phyloP scores from a whole-genome alignment of 2,888 invertebrate species.

The Cistogaster globosa region DNA sequence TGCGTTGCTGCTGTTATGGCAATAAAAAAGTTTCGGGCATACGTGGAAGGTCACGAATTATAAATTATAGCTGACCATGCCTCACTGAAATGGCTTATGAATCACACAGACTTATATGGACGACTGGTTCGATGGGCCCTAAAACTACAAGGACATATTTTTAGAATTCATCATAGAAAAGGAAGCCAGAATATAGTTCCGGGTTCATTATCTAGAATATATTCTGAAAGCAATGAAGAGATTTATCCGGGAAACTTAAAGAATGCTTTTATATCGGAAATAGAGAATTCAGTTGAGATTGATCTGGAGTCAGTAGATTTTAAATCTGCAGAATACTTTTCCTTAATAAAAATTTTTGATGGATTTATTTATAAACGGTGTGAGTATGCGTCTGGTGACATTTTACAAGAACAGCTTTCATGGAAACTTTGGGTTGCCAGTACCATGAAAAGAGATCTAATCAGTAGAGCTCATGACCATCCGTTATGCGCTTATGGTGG shows the following conservation, averaged over 20 bases:
- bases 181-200: too few relatives aligned
- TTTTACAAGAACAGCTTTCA: conserved; percentile 2
- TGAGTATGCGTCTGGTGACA: conserved; percentile 6
- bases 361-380: conserved; percentile 27
- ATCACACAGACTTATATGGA: too few relatives aligned
- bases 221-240: not conserved
- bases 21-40: not conserved
- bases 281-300: conserved; percentile 16
- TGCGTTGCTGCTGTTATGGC: not conserved
- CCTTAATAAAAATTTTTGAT: conserved; percentile 15
- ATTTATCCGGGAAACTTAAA: not conserved
- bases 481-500: conserved; percentile 14
- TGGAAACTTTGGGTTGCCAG: conserved; percentile 45
- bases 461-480: conserved; percentile 21
- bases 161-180: too few relatives aligned
- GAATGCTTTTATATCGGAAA: too few relatives aligned
- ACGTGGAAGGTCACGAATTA: too few relatives aligned
- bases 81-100: too few relatives aligned
- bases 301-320: not conserved
- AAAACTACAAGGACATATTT: too few relatives aligned
- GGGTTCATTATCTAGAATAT: too few relatives aligned
- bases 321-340: not conserved
- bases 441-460: not conserved
- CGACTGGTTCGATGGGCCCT: too few relatives aligned
- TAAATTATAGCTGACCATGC: too few relatives aligned